Evolutionary conservation across 2,888 invertebrate species (phyloP), one percentile per base, ranked within the genome.

Genomic region (Philereme vetulata): DNA sequence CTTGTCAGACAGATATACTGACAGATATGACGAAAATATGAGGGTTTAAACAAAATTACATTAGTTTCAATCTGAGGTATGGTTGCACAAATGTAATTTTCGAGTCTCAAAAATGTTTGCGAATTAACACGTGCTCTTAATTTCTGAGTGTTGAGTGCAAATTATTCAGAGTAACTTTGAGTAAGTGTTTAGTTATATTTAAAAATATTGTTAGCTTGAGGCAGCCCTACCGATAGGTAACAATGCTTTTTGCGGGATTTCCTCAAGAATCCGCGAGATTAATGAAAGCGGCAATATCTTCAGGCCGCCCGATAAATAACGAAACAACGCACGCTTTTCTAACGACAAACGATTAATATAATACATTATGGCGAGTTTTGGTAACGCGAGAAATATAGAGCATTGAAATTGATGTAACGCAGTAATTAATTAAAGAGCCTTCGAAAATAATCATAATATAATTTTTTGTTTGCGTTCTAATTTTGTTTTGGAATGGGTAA

Each of bases 221-320:
- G 7, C 55, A 83, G 32, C 62, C 62, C 62, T 62, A 44, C 3
- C 10, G 21, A n/a, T 80, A 82, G 80, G 82, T 81, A 86, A 86
- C 87, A 88, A 90, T 86, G 86, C 84, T 88, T 88, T 89, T 88
- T 88, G 86, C 79, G 80, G 83, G 86, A 88, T 88, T 88, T 85
- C 83, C 87, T 85, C 80, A 88, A 86, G 88, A 88, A 86, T 87
- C 88, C 82, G 75, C 76, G 83, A 88, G 88, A 90, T 89, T 87
- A 89, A 89, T 89, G 88, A 83, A 85, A 81, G 85, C 84, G 85
- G 88, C 82, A 86, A 89, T 88, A 89, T 85, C 82, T 84, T 69
- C 76, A 78, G 80, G 79, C 85, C 84, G 80, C 78, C 83, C 82
- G 86, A 89, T 88, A 89, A 87, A 89, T 89, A 89, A 88, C 86